These are phyloP conservation scores for Andrena marginata DNA, from an alignment of 2,888 invertebrate genomes.

Conservation along the genomic window DNA sequence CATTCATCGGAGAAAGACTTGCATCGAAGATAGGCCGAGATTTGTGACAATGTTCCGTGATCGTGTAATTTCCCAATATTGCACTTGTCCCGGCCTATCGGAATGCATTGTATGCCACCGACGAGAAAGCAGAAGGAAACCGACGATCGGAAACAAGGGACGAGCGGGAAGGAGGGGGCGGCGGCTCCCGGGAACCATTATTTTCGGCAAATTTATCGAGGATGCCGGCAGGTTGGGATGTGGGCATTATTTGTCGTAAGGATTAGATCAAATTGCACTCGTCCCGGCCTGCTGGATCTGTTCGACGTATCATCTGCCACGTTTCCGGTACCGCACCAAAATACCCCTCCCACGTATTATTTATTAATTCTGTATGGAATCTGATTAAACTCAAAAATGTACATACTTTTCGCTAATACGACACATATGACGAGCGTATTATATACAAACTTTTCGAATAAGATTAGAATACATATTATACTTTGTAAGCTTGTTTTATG, in stretches of 20 bases:
- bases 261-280: constrained; percentile 85
- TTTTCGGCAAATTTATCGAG: constrained; percentile 62
- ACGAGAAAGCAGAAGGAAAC: background rate
- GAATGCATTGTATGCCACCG: constrained; percentile 77
- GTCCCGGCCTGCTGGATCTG: constrained; percentile 85
- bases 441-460: too few species aligned
- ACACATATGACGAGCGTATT: too few species aligned
- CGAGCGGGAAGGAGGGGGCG: constrained; percentile 27
- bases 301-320: constrained; percentile 70
- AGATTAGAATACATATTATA: background rate
- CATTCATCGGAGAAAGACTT: constrained; percentile 58
- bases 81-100: constrained; percentile 86
- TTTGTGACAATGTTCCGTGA: constrained; percentile 84
- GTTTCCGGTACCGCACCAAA: background rate
- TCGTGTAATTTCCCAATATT: constrained; percentile 80
- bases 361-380: background rate
- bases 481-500: background rate
- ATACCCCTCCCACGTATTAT: background rate
- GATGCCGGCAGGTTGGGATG: constrained; percentile 82
- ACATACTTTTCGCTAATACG: too few species aligned
- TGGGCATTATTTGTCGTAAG: constrained; percentile 84
- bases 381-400: background rate
- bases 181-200: constrained; percentile 3
- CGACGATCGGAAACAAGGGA: constrained; percentile 29
- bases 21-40: constrained; percentile 85